These are phyloP conservation scores for Cryptotermes secundus DNA, from an alignment of 1,140 invertebrate species.

Conservation along the genomic window DNA sequence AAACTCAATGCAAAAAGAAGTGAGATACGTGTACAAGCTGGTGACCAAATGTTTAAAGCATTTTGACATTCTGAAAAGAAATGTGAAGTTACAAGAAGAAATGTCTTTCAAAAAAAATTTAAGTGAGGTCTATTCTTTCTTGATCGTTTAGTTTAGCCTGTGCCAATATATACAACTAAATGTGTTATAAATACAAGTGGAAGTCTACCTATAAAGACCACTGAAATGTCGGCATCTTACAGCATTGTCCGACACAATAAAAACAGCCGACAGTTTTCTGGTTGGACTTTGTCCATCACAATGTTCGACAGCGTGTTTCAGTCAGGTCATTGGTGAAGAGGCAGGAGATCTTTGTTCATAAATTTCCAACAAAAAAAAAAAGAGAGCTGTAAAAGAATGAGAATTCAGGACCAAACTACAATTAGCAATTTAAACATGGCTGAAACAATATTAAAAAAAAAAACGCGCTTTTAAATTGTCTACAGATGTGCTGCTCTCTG, in stretches of 20 bases:
- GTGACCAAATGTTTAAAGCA: background rate
- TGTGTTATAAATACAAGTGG: background rate
- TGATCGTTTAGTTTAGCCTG: background rate
- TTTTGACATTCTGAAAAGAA: background rate
- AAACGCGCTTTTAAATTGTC: background rate
- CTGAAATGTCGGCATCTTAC: background rate
- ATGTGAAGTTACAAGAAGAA: background rate
- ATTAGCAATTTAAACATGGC: background rate
- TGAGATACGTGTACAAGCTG: background rate
- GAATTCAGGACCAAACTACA: background rate
- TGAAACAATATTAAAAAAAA: background rate
- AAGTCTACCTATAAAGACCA: background rate
- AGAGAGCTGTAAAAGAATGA: background rate
- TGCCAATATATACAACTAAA: background rate
- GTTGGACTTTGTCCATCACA: background rate
- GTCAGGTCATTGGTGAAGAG: background rate
- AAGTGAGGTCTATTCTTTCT: background rate
- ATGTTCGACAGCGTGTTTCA: background rate
- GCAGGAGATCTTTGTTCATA: background rate
- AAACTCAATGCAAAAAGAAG: background rate
- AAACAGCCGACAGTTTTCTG: background rate
- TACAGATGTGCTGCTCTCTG: background rate
- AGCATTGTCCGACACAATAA: background rate
- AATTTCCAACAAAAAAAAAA: no score
- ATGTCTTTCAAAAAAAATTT: background rate